These are phyloP conservation scores for Tupaia chinensis DNA, from an alignment of 2,113 vertebrate genomes.

Conservation along the genomic window DNA sequence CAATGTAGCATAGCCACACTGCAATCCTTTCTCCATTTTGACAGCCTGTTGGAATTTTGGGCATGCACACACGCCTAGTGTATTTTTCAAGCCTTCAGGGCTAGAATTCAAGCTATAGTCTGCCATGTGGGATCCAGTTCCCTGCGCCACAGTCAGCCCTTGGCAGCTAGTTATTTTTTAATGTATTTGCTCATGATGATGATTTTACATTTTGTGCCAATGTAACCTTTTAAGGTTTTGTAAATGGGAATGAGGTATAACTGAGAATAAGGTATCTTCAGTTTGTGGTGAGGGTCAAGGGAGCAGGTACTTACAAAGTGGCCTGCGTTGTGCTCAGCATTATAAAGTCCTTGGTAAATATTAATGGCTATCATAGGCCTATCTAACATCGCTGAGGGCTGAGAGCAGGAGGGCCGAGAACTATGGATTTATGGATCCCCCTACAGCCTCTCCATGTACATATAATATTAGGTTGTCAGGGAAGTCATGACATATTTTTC, in stretches of 20 bases:
- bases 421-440: not conserved
- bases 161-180: not conserved
- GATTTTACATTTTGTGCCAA: not conserved
- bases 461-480: not conserved
- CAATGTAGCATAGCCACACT: too few species aligned
- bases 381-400: not conserved
- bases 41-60: too few species aligned
- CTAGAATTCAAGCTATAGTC: too few species aligned
- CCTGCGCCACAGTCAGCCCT: too few species aligned
- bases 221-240: too few species aligned
- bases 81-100: too few species aligned
- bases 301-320: not conserved
- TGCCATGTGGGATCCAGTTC: too few species aligned
- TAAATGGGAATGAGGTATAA: not conserved
- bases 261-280: too few species aligned
- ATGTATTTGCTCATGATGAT: not conserved
- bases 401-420: not conserved
- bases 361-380: not conserved
- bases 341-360: not conserved
- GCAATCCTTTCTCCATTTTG: too few species aligned
- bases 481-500: too few species aligned
- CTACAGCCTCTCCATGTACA: not conserved
- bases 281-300: slow-evolving; percentile 1
- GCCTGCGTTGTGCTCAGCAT: not conserved
- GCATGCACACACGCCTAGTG: too few species aligned